These are phyloP conservation scores for Hiodon alosoides DNA, from an alignment of 2,113 vertebrate genomes.

Conservation along the genomic window DNA sequence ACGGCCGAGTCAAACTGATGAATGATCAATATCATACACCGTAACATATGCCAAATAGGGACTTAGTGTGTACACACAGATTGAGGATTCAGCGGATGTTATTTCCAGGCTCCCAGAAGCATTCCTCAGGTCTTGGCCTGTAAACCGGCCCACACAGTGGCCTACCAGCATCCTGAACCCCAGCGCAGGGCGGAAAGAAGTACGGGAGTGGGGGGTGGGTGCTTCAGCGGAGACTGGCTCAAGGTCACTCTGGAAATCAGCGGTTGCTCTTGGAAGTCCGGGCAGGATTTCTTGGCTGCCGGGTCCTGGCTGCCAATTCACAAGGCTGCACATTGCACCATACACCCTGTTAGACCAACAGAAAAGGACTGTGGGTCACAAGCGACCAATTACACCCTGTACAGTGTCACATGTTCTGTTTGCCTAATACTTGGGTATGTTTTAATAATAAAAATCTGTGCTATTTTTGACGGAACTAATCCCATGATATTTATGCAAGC, in stretches of 20 bases:
- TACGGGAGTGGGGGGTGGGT: neutral
- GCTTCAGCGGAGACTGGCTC: neutral
- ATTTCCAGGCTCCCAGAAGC: neutral
- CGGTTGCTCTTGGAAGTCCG: conserved; percentile 11
- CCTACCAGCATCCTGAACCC: neutral
- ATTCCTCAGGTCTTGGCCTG: neutral
- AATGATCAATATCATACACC: no score
- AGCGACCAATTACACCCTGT: neutral
- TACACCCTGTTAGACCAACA: neutral
- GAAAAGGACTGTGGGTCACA: conserved; percentile 9
- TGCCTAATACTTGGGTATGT: conserved; percentile 3
- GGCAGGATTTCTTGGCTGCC: conserved; percentile 13
- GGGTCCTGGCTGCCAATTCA: conserved; percentile 6
- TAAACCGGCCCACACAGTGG: neutral
- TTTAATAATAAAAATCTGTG: neutral
- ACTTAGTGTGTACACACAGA: no score
- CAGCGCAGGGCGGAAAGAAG: neutral
- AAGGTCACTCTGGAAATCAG: conserved; percentile 26
- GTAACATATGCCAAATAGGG: no score
- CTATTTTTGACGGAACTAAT: conserved; percentile 4
- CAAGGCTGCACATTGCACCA: neutral
- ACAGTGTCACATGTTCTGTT: neutral
- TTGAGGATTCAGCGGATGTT: neutral
- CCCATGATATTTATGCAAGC: neutral
- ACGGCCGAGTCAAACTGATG: no score